These are phyloP conservation scores for Gallinago media DNA, from an alignment of 2,113 vertebrate species.

Conservation along the genomic window DNA sequence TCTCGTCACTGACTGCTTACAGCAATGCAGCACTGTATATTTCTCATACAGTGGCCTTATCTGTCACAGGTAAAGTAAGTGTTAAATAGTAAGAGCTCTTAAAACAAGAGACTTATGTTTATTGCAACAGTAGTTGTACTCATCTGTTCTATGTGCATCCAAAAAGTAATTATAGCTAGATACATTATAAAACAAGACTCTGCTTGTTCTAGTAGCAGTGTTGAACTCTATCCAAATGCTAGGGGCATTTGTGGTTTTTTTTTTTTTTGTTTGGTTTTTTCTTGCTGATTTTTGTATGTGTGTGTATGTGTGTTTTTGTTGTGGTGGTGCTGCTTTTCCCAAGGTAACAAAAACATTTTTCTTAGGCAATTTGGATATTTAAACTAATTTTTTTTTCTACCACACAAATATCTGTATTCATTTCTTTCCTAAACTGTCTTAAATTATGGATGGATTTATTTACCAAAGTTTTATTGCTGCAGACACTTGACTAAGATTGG, in stretches of 20 bases:
- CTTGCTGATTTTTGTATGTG: background rate
- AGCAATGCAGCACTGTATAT: rapidly evolving
- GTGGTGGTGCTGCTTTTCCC: too few relatives aligned
- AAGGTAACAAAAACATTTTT: background rate
- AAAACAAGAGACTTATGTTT: background rate
- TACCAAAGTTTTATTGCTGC: background rate
- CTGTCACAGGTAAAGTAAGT: background rate
- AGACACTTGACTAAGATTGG: background rate
- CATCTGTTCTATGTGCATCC: background rate
- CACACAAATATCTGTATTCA: background rate
- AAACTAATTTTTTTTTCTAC: background rate
- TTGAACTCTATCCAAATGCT: background rate
- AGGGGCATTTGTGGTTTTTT: background rate
- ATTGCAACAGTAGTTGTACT: background rate
- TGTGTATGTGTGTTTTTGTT: background rate
- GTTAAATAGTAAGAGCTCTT: background rate
- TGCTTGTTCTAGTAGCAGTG: background rate
- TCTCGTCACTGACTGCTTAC: background rate
- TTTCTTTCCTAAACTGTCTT: background rate
- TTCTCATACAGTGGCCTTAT: background rate
- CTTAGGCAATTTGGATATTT: background rate
- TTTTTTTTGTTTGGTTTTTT: background rate
- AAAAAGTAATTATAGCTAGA: background rate
- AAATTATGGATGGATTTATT: background rate
- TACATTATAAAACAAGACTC: background rate